Evolutionary conservation across 2,113 vertebrate species (phyloP), one percentile per base, ranked within the genome.

Genomic region (Dipodomys ordii): DNA sequence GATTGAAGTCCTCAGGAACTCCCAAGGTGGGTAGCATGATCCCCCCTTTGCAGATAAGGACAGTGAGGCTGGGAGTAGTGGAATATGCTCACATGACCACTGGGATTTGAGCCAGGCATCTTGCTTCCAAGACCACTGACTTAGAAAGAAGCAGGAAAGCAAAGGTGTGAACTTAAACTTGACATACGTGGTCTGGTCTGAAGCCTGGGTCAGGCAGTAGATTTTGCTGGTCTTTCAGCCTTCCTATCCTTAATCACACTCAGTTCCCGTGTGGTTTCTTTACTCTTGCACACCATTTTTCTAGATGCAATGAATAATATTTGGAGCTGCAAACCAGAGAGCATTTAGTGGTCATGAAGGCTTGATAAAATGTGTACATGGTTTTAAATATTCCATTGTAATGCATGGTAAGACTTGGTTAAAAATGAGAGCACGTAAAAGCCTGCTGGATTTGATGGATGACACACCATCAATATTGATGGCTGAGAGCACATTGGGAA

Each of bases 391-490:
- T 97, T 94, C 95, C 92, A 96, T 97, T 98, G 97, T 98, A 98
- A 98, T 98, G 97, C 97, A 96, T 79, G 98, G 97, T 97, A 96
- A 98, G 96, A 79, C 97, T 97, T 93, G 69, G 98, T 98, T 98
- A 98, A 98, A 97, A 98, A 98, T 90, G 97, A 97, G 98, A 97
- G 96, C 97, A 91, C 90, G 96, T 97, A 98, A 98, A 98, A 98
- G 97, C 98, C 97, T 98, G 97, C 97, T 88, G 39, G 88, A 85
- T 97, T 98, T 98, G 98, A 98, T 96, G 97, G 97, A 98, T 98
- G 97, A 97, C 81, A 27, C 27, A 65, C 93, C 94, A 93, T 97
- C 91, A 97, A 7, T 98, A 98, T 96, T 98, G 98, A 98, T 97
- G 97, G 95, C 95, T 83, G 57, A 77, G 80, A 91, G 89, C 95